A percentile compares a stretch with the other conserved stretches of the same genome.
Evolutionary conservation across 2,797 vertebrate genomes (phyloP).

Genomic region (Sebastes nivosus): DNA sequence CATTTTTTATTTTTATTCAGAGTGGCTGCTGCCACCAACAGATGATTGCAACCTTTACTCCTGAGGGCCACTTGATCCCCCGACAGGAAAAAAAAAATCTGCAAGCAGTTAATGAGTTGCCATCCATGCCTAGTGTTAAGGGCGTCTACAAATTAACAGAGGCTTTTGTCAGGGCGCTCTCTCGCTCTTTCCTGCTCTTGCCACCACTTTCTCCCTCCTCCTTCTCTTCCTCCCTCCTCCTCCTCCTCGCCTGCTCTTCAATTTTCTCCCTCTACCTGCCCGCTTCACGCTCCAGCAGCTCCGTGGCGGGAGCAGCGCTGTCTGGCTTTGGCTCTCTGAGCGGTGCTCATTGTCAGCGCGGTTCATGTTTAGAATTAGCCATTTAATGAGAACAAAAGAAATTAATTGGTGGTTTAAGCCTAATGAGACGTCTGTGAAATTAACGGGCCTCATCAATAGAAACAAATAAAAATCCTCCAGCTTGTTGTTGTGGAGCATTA

Average conservation of each 20-base stretch:
- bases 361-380: constrained; percentile 93
- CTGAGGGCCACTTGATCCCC: constrained; percentile 66
- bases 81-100: constrained; percentile 57
- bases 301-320: constrained; percentile 61
- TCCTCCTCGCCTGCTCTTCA: constrained; percentile 56
- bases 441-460: constrained; percentile 93
- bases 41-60: constrained; percentile 78
- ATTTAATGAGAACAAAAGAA: constrained; percentile 96
- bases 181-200: constrained; percentile 39
- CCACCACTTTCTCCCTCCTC: constrained; percentile 46
- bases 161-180: constrained; percentile 73
- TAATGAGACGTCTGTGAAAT: constrained; percentile 97
- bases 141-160: constrained; percentile 77
- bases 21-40: constrained; percentile 58
- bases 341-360: constrained; percentile 78
- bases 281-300: constrained; percentile 79
- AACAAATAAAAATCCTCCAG: constrained; percentile 92
- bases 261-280: constrained; percentile 74
- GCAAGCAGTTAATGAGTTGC: constrained; percentile 73
- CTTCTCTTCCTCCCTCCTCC: constrained; percentile 18
- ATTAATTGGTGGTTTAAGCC: constrained; percentile 98
- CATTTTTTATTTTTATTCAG: constrained; percentile 63
- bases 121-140: constrained; percentile 67
- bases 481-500: constrained; percentile 86
- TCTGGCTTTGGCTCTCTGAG: constrained; percentile 70